Percentiles rank a stretch among this genome's conserved stretches.
phyloP scores from a whole-genome alignment of 2,888 invertebrate species.

The Allygus modestus region DNA sequence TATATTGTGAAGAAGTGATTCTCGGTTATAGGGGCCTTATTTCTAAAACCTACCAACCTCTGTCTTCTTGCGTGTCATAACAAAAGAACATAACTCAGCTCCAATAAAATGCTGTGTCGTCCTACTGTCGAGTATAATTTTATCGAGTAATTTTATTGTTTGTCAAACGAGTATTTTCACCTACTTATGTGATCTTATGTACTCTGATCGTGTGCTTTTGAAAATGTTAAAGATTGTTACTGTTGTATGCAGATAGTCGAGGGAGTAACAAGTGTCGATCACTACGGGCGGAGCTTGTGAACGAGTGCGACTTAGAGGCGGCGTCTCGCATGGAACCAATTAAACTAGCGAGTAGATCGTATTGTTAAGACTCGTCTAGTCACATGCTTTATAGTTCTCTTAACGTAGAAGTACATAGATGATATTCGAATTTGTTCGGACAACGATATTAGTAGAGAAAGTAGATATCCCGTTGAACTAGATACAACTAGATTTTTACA shows the following conservation, averaged over 20 bases:
- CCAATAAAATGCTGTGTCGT: background rate
- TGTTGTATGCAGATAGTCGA: background rate
- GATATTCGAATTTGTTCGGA: conserved; percentile 41
- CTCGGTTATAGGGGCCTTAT: conserved; percentile 46
- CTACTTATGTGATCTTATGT: background rate
- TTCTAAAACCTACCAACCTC: conserved; percentile 39
- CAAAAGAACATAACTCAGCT: background rate
- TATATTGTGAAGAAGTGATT: conserved; percentile 3
- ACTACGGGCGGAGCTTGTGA: background rate
- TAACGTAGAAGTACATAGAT: conserved; percentile 42
- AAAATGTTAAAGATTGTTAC: conserved; percentile 4
- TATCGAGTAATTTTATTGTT: background rate
- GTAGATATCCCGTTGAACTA: conserved; percentile 39
- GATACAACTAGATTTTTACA: conserved; percentile 57
- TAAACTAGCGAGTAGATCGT: background rate
- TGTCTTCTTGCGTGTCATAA: background rate
- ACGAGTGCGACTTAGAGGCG: background rate
- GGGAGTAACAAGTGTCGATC: background rate
- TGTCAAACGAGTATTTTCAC: background rate
- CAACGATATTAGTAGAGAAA: conserved; percentile 51
- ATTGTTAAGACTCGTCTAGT: conserved; percentile 17
- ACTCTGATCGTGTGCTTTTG: conserved; percentile 14
- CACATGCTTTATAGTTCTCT: conserved; percentile 49
- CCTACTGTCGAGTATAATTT: background rate
- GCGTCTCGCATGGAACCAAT: conserved; percentile 23